Conservation (phyloP, 1,140 invertebrate species). For the Cydia fagiglandana region DNA sequence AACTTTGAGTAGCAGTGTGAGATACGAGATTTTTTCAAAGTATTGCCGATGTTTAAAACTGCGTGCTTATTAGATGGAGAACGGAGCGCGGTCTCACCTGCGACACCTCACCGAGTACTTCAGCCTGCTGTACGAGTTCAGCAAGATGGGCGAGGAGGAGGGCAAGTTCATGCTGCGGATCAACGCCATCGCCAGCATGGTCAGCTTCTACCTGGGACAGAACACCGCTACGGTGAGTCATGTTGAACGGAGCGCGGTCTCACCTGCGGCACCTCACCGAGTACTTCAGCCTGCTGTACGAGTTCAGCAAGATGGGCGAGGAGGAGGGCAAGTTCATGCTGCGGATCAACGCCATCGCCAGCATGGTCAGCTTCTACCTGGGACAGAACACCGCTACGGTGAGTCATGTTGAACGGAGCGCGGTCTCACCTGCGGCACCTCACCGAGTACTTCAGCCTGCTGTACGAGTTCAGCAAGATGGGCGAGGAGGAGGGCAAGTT, state of each 20-base stretch:
- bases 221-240: constrained; percentile 72
- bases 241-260: constrained; percentile 87
- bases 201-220: constrained; percentile 94
- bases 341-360: too few species aligned
- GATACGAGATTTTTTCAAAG: too few species aligned
- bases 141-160: constrained; percentile 96
- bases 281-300: too few species aligned
- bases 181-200: constrained; percentile 93
- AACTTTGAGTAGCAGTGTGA: too few species aligned
- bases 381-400: too few species aligned
- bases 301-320: too few species aligned
- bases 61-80: constrained; percentile 85
- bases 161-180: constrained; percentile 91
- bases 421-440: too few species aligned
- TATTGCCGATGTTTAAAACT: too few species aligned
- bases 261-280: constrained; percentile 79
- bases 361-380: too few species aligned
- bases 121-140: constrained; percentile 94
- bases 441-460: too few species aligned
- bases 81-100: constrained; percentile 90
- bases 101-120: constrained; percentile 96
- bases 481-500: constrained; percentile 95
- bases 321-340: too few species aligned
- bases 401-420: too few species aligned
- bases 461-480: constrained; percentile 93